Base-by-base conservation (phyloP, 2,113 vertebrate species). In the Pyxicephalus adspersus region DNA sequence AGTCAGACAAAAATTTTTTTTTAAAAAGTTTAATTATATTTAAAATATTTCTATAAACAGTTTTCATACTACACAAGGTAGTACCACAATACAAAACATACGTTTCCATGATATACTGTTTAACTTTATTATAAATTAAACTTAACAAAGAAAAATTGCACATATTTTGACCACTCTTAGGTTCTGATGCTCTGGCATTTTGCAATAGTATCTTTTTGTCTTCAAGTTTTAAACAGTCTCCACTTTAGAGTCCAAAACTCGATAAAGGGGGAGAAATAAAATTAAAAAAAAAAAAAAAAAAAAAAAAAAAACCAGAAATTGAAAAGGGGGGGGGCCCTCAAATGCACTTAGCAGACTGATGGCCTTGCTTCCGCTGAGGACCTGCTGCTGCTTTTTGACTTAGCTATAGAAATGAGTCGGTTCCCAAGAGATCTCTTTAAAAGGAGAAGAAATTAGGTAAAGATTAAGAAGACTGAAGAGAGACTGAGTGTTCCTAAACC, bases 111-210 rank as follows among this genome's bases (percentile, higher is more conserved):
- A 90, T 84, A 83, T 86, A 81, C 86, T 94, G 92, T 93, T 95
- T 94, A 93, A 94, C 94, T 96, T 93, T 94, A 95, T 96, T 92
- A 93, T 92, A 91, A 92, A 94, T 94, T 94, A 94, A 94, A 90
- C 91, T 94, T 94, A 91, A 94, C 91, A 94, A 95, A 95, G 66
- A 86, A 82, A 92, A 91, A 96, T 96, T 96, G 94, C 95, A 96
- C 95, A 95, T 94, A 90, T 85, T 89, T 91, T 93, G 91, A 92
- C 90, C 92, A 94, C 94, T 93, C 93, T 94, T 89, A 91, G 87
- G 90, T 90, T 93, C 91, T 91, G 91, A 93, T 93, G 93, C 91
- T 91, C 92, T 94, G 91, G 92, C 91, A 92, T 92, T 74, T 91
- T 90, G 90, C 87, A 91, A 91, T 90, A 87, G 90, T 90, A 92